These are phyloP conservation scores for Patella ulyssiponensis DNA, from an alignment of 2,888 invertebrate genomes.

Conservation along the genomic window DNA sequence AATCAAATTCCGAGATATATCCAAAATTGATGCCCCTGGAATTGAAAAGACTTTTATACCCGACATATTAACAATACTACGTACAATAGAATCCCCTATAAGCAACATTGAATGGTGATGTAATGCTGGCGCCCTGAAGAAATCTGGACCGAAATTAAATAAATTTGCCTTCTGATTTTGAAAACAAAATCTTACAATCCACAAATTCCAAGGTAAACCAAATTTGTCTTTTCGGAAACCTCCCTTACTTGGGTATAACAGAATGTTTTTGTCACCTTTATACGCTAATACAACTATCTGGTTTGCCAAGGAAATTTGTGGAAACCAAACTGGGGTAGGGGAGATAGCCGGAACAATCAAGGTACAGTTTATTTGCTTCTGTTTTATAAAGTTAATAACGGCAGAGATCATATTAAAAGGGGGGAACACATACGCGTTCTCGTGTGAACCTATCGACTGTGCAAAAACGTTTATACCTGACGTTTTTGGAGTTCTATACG, in stretches of 20 bases:
- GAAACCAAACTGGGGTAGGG: too few relatives aligned
- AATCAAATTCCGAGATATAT: background rate
- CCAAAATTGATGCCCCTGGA: background rate
- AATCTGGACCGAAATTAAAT: too few relatives aligned
- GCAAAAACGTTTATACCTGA: too few relatives aligned
- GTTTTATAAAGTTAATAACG: too few relatives aligned
- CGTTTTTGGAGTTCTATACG: too few relatives aligned
- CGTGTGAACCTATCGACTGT: too few relatives aligned
- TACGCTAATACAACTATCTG: background rate
- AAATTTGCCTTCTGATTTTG: too few relatives aligned
- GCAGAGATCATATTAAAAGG: too few relatives aligned
- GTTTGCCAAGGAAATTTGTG: too few relatives aligned
- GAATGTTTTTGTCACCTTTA: background rate
- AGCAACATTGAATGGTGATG: background rate
- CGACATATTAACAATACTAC: background rate
- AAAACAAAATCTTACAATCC: background rate
- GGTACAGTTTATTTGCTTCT: too few relatives aligned
- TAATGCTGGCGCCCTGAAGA: background rate
- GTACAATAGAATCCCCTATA: background rate
- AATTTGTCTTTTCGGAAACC: background rate
- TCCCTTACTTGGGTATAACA: background rate
- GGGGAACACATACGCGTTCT: too few relatives aligned
- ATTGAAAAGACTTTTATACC: background rate
- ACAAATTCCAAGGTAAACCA: constrained; percentile 1
- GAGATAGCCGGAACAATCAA: too few relatives aligned